These are phyloP conservation scores for Chromoteleia sp. DNA, from an alignment of 2,888 invertebrate genomes.

Conservation along the genomic window DNA sequence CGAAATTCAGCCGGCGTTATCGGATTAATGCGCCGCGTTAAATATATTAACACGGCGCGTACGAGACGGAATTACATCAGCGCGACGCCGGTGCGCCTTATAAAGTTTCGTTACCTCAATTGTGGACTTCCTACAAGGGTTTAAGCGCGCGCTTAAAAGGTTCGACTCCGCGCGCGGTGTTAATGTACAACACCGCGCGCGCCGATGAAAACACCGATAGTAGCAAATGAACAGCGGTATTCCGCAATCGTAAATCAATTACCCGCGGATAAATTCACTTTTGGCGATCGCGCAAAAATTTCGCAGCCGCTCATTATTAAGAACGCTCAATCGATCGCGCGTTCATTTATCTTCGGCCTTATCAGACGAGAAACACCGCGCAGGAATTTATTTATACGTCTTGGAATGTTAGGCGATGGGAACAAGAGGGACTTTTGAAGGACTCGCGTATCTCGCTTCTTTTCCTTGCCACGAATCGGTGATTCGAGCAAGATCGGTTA, in stretches of 20 bases:
- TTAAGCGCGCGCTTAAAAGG: slow-evolving; percentile 80
- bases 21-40: slow-evolving; percentile 35
- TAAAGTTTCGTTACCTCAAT: slow-evolving; percentile 76
- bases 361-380: slow-evolving; percentile 51
- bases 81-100: slow-evolving; percentile 71
- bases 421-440: slow-evolving; percentile 17
- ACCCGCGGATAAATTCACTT: slow-evolving; percentile 60
- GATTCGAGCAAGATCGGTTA: too few relatives aligned
- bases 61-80: slow-evolving; percentile 40
- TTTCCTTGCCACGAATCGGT: too few relatives aligned
- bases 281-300: slow-evolving; percentile 53
- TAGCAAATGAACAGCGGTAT: slow-evolving; percentile 65
- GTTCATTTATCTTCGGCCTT: slow-evolving; percentile 54
- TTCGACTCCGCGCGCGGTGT: slow-evolving; percentile 66
- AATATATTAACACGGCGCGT: slow-evolving; percentile 29
- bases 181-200: slow-evolving; percentile 60
- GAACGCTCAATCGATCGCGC: slow-evolving; percentile 61
- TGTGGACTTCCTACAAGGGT: slow-evolving; percentile 78
- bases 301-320: slow-evolving; percentile 48
- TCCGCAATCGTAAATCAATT: slow-evolving; percentile 66
- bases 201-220: slow-evolving; percentile 64
- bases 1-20: slow-evolving; percentile 46
- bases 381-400: slow-evolving; percentile 58
- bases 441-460: background rate
- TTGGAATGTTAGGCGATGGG: slow-evolving; percentile 35